Percentiles rank a stretch among this genome's conserved stretches.
Evolutionary conservation across 2,113 vertebrate species (phyloP).

Genomic region (Apistogramma diplotaenia): DNA sequence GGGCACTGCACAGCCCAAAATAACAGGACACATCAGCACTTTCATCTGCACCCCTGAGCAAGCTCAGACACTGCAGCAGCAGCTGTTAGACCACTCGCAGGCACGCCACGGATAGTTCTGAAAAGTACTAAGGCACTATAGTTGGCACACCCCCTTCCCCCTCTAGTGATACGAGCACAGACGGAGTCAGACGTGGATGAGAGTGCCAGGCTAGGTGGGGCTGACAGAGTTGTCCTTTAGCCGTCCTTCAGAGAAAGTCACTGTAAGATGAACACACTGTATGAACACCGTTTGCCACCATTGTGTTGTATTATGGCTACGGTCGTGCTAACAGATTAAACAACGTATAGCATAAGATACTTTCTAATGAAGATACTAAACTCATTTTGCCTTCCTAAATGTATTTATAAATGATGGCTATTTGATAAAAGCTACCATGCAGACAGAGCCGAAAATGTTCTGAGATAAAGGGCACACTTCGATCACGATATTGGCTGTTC

Average conservation of each 20-base stretch:
- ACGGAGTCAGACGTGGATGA: constrained; percentile 66
- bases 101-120: constrained; percentile 44
- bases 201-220: constrained; percentile 63
- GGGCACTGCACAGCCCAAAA: constrained; percentile 64
- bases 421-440: neutral
- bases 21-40: constrained; percentile 76
- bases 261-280: neutral
- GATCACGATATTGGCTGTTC: constrained; percentile 19
- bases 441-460: neutral
- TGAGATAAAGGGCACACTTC: neutral
- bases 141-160: constrained; percentile 54
- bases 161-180: constrained; percentile 64
- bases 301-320: neutral
- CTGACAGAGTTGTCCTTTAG: constrained; percentile 61
- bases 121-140: constrained; percentile 56
- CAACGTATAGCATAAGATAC: neutral
- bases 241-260: constrained; percentile 52
- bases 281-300: neutral
- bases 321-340: neutral
- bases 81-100: constrained; percentile 62
- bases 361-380: no score
- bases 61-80: constrained; percentile 73
- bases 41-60: constrained; percentile 72
- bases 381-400: neutral
- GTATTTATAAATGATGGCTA: neutral